phyloP scores from a whole-genome alignment of 1,140 invertebrate genomes.

The Ylistrum balloti region DNA sequence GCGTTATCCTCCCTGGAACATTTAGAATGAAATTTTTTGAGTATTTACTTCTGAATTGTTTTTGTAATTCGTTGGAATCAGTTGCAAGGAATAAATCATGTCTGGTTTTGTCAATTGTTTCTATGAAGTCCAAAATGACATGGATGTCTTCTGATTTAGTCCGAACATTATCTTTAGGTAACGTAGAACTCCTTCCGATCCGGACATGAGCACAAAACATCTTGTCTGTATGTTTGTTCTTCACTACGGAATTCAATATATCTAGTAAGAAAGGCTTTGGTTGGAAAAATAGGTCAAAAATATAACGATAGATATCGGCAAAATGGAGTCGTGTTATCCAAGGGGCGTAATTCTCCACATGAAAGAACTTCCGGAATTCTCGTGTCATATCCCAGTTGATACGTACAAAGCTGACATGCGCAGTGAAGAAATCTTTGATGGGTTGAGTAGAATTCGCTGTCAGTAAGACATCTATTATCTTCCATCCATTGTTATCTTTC shows the following conservation, averaged over 20 bases:
- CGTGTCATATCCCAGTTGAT: conserved; percentile 15
- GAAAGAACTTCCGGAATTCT: background rate
- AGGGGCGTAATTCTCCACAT: background rate
- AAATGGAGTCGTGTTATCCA: conserved; percentile 5
- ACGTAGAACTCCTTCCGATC: background rate
- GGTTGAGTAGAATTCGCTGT: background rate
- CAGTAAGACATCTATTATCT: background rate
- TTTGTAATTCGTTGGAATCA: background rate
- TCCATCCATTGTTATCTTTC: background rate
- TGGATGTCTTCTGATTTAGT: background rate
- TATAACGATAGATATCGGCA: conserved; percentile 3
- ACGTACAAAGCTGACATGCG: background rate
- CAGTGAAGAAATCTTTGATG: background rate
- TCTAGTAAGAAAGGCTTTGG: background rate
- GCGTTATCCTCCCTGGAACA: background rate
- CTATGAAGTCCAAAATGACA: background rate
- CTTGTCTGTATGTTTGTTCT: background rate
- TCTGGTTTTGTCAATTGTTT: background rate
- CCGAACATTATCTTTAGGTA: background rate
- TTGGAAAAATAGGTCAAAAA: background rate
- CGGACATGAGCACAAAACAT: background rate
- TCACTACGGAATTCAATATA: background rate
- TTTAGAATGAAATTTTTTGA: conserved; percentile 3
- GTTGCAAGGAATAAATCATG: conserved; percentile 12
- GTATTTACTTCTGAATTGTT: background rate